Evolutionary conservation across 2,113 vertebrate genomes (phyloP), one percentile per base, ranked within the genome.

Genomic region (Epinephelus cyanopodus): DNA sequence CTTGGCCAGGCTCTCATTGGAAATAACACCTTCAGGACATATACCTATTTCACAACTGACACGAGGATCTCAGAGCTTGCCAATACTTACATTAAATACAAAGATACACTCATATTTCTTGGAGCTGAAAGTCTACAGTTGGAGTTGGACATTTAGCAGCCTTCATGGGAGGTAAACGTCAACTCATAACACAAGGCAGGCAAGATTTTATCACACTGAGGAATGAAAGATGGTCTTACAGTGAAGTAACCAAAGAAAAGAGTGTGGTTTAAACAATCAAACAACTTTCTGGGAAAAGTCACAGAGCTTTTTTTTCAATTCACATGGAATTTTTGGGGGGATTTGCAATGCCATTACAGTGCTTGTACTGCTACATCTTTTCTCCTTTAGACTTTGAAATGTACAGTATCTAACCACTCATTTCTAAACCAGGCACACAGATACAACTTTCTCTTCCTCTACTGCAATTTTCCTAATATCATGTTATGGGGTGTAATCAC

Each of bases 371-470:
- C 29, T 62, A 37, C 29, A 61, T 37, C 9, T 13, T 19, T 21
- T 18, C 47, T 33, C 17, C 58, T 9, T 12, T 4, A 60, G 15
- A 50, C 25, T 61, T 56, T 12, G 5, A 12, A 18, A 45, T 65
- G 23, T 57, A 48, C 47, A 15, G 13, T 15, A 45, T 27, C 27
- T 4, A 17, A 27, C 29, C 6, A 21, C 33, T 68, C 3, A 60
- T n/a, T n/a, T 64, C 50, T 1, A 47, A 64, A 68, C 60, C 4
- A 21, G 15, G 18, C 15, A 57, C 0, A 63, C n/a, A n/a, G n/a
- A n/a, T n/a, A 10, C 3, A n/a, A 60, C 27, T 79, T 72, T 79
- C 29, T 72, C 61, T 87, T 87, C 73, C 82, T 63, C 50, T 69
- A 19, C 33, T 5, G 48, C 47, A 6, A 53, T 71, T 60, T 72